phyloP scores from a whole-genome alignment of 2,797 vertebrate species.

The Sebastes taczanowskii region DNA sequence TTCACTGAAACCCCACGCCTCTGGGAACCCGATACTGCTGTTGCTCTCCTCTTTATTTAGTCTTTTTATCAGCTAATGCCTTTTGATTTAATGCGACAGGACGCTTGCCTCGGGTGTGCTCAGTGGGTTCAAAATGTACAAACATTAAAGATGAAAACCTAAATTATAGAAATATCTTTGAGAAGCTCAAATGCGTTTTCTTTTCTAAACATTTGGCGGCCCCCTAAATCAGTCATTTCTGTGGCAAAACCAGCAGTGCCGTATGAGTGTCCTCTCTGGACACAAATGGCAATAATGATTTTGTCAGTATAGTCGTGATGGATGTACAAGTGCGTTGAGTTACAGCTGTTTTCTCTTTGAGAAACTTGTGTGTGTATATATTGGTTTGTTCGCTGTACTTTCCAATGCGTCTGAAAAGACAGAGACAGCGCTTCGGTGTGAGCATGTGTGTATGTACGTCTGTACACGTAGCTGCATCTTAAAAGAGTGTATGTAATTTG shows the following conservation, averaged over 20 bases:
- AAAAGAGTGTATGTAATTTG: constrained; percentile 50
- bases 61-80: constrained; percentile 41
- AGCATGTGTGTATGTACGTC: constrained; percentile 47
- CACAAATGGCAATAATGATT: constrained; percentile 64
- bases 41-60: constrained; percentile 25
- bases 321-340: constrained; percentile 7
- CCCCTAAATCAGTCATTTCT: background rate
- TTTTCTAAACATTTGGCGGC: constrained; percentile 1
- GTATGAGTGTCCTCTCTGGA: constrained; percentile 20
- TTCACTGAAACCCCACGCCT: constrained; percentile 25
- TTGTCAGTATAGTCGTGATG: constrained; percentile 34
- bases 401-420: constrained; percentile 34
- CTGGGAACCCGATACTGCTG: constrained; percentile 20
- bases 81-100: constrained; percentile 40
- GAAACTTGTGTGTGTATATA: constrained; percentile 13
- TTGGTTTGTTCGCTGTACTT: constrained; percentile 52
- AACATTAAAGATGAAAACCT: constrained; percentile 14
- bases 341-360: constrained; percentile 35
- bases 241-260: background rate
- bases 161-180: constrained; percentile 6
- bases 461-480: constrained; percentile 61
- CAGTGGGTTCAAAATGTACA: constrained; percentile 14
- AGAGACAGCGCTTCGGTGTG: constrained; percentile 33
- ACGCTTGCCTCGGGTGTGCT: constrained; percentile 20
- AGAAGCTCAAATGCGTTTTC: background rate